These are phyloP conservation scores for Limenitis camilla DNA, from an alignment of 2,888 invertebrate genomes.

Conservation along the genomic window DNA sequence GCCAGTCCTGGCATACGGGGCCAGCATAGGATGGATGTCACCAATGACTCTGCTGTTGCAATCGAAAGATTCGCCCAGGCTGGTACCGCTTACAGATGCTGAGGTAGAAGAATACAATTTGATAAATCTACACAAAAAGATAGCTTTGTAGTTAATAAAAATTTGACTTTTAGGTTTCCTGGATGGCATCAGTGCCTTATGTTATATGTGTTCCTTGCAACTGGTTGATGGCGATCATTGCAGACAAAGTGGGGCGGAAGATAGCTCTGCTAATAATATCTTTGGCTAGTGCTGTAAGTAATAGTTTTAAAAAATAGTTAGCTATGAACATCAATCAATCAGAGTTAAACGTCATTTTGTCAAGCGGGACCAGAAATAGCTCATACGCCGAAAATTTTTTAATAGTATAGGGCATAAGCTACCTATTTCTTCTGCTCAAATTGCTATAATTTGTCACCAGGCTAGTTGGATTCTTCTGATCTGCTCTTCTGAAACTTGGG, in stretches of 20 bases:
- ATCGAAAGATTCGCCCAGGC: conserved; percentile 52
- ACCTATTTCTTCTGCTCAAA: too few relatives aligned
- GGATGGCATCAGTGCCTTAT: conserved; percentile 53
- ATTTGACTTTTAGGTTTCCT: conserved; percentile 44
- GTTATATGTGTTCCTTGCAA: conserved; percentile 40
- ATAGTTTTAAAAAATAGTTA: neutral
- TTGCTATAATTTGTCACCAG: conserved; percentile 19
- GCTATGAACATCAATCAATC: too few relatives aligned
- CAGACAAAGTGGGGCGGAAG: conserved; percentile 52
- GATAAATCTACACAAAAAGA: neutral
- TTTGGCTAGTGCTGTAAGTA: conserved; percentile 41
- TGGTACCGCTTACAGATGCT: conserved; percentile 45
- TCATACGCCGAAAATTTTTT: too few relatives aligned
- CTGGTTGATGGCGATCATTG: conserved; percentile 40
- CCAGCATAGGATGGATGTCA: conserved; percentile 70
- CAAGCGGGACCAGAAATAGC: too few relatives aligned
- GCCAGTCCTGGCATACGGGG: conserved; percentile 65
- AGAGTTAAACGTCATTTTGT: too few relatives aligned
- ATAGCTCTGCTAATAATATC: conserved; percentile 43
- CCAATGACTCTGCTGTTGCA: conserved; percentile 66
- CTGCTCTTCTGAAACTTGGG: conserved; percentile 45
- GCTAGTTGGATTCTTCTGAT: conserved; percentile 44
- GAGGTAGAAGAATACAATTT: conserved; percentile 41
- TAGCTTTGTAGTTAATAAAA: neutral
- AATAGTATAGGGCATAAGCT: too few relatives aligned